Evolutionary conservation across 2,797 vertebrate species (phyloP).

Genomic region (Falco biarmicus): DNA sequence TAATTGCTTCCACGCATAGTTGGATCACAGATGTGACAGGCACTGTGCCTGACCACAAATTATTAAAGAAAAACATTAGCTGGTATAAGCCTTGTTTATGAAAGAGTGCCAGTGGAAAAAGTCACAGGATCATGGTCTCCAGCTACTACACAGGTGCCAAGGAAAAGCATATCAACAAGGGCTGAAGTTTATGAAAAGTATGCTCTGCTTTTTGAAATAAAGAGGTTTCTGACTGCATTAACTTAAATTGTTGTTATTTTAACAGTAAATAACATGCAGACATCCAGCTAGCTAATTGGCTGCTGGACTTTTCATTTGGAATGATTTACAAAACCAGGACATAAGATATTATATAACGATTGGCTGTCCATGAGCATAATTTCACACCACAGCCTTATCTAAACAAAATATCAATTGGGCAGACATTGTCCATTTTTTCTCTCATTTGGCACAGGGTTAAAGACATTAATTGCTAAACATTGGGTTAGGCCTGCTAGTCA

Average conservation of each 20-base stretch:
- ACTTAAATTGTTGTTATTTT: constrained; percentile 34
- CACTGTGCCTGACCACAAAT: constrained; percentile 48
- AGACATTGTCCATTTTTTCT: background rate
- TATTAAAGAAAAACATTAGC: constrained; percentile 57
- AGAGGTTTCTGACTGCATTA: constrained; percentile 6
- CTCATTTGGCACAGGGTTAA: background rate
- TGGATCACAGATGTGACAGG: constrained; percentile 35
- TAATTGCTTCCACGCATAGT: constrained; percentile 33
- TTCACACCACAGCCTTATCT: background rate
- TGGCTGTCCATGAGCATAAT: background rate
- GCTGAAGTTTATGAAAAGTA: constrained; percentile 17
- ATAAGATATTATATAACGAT: background rate
- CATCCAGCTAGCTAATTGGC: background rate
- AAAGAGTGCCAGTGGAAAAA: constrained; percentile 52
- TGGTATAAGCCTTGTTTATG: constrained; percentile 40
- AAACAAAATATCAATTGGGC: background rate
- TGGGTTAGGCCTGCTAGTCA: background rate
- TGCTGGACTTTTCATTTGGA: constrained; percentile 17
- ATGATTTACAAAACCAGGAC: constrained; percentile 12
- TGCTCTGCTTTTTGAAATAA: background rate
- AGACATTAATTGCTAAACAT: background rate
- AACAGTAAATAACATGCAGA: constrained; percentile 30
- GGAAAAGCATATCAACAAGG: constrained; percentile 17
- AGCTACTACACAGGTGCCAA: constrained; percentile 32
- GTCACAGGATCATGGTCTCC: constrained; percentile 9